Evolutionary conservation across 1,140 invertebrate genomes (phyloP), one percentile per base, ranked within the genome.

Genomic region (Ceratitis capitata): DNA sequence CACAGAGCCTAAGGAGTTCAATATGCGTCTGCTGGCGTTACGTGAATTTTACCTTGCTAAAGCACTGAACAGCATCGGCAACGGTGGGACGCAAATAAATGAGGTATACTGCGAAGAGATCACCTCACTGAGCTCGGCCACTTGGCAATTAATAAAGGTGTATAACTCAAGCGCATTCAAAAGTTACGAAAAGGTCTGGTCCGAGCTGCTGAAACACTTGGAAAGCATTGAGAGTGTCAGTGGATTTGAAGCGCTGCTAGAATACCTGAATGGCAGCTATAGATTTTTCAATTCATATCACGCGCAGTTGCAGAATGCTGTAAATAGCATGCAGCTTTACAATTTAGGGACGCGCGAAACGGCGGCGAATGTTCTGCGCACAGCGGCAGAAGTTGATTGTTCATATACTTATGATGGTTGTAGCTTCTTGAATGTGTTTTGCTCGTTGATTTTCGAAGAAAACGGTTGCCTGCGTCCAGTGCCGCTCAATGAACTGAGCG

Each of bases 391-490:
- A 2, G 82, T 91, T 16, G 64, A 82, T 3, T 88, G 88, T 85
- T 78, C 85, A 14, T 87, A 87, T 3, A 85, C 56, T 19, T 91
- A 91, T 51, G 88, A 88, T 69, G 91, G 89, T 0, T 88, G 89
- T 0, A 82, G 85, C 0, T 39, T 92, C 32, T 84, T 87, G 1
- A 88, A 89, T 47, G 85, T 86, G 1, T 39, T 91, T 7, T 82
- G 87, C 0, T 82, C 85, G 3, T 51, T 89, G 4, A 56, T 91
- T 4, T 91, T 88, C 29, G 86, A 89, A 23, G 3, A 85, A 1
- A 88, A 89, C 78, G 90, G 90, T 26, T 87, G 88, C n/a, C 84
- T 91, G 23, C 86, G 88, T 32, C 84, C 89, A 14, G 89, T 91
- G 19, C 89, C 89, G 1, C 83, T 92, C 0, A 89, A 85, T 45